Base-by-base conservation (phyloP, 2,888 invertebrate species). In the Phengaris alcon region DNA sequence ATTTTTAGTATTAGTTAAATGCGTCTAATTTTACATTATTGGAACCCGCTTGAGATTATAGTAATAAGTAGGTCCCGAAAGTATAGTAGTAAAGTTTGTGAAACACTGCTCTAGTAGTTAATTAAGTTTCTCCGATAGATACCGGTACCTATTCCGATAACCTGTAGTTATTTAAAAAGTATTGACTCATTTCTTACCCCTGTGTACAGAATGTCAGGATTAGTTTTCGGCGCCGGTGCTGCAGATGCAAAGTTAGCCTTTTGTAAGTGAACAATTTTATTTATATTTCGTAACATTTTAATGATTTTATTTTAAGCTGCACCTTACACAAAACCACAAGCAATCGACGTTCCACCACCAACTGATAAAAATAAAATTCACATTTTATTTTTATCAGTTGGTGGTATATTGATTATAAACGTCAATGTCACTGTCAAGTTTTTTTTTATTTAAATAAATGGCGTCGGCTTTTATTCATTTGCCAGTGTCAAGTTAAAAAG, bases 201-300 rank as follows among this genome's bases (percentile, higher is more conserved):
- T 13, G 96, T 96, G 83, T 97, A 97, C n/a, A 96, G 89, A 79
- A 97, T 93, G 80, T 96, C 95, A 1, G 97, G 97, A 80, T 94
- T 95, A 3, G 91, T 94, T 78, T 95, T 94, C 0, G 97, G 96
- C 57, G 94, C 93, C 6, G 96, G 96, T 70, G 95, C 95, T 70
- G 95, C 84, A 3, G 95, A 90, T 0, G 95, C 90, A 81, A 92
- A 95, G 76, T 90, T 91, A 46, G 93, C 94, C 81, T 91, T 93
- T 82, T 88, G 90, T 51, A 82, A 77, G 70, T 83, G 82, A 73
- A 87, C 80, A 55, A 85, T 76, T 91, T 91, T 88, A 76, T 82
- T 81, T n/a, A 91, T 79, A 77, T 88, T 88, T 74, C 90, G 86
- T 57, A 90, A 81, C 91, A 91, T 90, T 79, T 83, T 87, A 48